Base-by-base conservation (phyloP, 2,797 vertebrate genomes). In the Cynodonichthys magdalenae region DNA sequence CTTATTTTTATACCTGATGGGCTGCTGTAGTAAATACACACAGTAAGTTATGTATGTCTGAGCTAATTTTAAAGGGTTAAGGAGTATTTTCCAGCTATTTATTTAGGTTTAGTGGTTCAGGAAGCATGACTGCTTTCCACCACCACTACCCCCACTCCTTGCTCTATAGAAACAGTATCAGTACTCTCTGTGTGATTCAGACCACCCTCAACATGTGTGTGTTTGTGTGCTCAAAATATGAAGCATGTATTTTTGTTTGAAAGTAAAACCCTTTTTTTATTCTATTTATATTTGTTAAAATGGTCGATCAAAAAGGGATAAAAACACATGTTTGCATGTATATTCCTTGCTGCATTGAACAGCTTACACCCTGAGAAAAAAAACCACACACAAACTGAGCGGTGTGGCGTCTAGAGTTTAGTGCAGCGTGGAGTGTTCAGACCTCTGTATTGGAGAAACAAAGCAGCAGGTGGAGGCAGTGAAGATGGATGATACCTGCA, bases 131-230 rank as follows among this genome's bases (percentile, higher is more conserved):
- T 84, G 75, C 83, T 88, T 82, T 84, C 68, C 74, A 81, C 77
- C 24, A 24, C 24, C 74, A 81, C 77, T n/a, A n/a, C n/a, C n/a
- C n/a, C 72, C 78, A 72, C 81, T 77, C 78, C 67, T 27, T 48
- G 75, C 77, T 74, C 59, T 86, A 64, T 82, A 77, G 87, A 87
- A 88, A 88, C 83, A 89, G 81, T 83, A 84, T 87, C 84, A 83
- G 70, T 81, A 78, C 87, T 84, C 82, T 75, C 59, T 50, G 41
- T 75, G 81, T 83, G 71, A 86, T 77, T 81, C 70, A 77, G 68
- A 75, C 64, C 76, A 77, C 75, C 69, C 68, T 47, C 61, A 55
- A 18, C 59, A 45, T 44, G 63, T 62, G 47, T 52, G 48, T 70
- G 53, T 62, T 1, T 15, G 34, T 36, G 34, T 36, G 11, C 10